phyloP scores from a whole-genome alignment of 2,888 invertebrate genomes.

The Drosophila rellima region DNA sequence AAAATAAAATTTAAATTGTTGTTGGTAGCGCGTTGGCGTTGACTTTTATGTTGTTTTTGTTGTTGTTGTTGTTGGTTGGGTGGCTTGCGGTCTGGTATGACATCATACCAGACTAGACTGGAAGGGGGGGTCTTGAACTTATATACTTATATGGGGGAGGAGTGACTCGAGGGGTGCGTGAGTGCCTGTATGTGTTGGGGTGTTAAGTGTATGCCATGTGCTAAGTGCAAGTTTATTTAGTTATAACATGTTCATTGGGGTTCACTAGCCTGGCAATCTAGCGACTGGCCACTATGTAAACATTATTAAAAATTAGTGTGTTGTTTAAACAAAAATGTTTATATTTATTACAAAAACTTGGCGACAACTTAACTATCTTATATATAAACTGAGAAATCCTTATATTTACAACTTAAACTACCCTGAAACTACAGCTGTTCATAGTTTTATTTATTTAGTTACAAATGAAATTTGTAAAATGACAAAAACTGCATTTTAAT shows the following conservation, averaged over 20 bases:
- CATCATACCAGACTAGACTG: slow-evolving; percentile 39
- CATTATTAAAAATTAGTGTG: slow-evolving; percentile 9
- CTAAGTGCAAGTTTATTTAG: slow-evolving; percentile 34
- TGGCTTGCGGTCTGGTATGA: slow-evolving; percentile 39
- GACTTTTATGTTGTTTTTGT: not conserved
- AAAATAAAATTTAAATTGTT: slow-evolving; percentile 65
- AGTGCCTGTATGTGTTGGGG: slow-evolving; percentile 30
- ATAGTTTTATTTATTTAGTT: slow-evolving; percentile 10
- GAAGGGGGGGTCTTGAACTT: not conserved
- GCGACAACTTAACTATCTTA: not conserved
- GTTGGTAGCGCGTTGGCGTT: slow-evolving; percentile 36
- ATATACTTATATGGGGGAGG: not conserved
- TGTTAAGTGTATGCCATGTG: slow-evolving; percentile 53
- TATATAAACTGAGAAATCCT: not conserved
- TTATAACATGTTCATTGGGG: slow-evolving; percentile 11
- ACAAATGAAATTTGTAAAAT: slow-evolving; percentile 12
- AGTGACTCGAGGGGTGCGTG: slow-evolving; percentile 10
- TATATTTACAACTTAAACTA: not conserved
- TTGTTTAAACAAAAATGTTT: not conserved
- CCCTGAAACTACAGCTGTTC: not conserved
- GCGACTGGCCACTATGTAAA: slow-evolving; percentile 7
- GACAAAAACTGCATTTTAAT: slow-evolving; percentile 20
- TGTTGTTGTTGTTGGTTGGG: slow-evolving; percentile 12
- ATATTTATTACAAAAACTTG: not conserved
- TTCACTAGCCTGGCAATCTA: slow-evolving; percentile 19